Percentiles rank a stretch among this genome's conserved stretches.
phyloP scores from a whole-genome alignment of 1,140 invertebrate genomes.

The Ceratina japonica region DNA sequence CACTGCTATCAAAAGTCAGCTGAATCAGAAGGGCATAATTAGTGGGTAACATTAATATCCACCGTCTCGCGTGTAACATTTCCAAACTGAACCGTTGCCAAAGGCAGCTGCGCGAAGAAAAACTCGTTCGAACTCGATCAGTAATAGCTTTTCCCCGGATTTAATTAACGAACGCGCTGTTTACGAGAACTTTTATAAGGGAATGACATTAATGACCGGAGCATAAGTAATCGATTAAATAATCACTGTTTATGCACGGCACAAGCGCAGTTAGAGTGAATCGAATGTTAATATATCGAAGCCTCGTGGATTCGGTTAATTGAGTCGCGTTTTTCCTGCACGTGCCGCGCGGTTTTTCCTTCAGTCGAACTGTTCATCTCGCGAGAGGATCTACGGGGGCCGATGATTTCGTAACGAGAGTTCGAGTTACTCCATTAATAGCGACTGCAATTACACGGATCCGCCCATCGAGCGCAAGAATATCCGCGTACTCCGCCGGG shows the following conservation, averaged over 20 bases:
- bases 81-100: constrained; percentile 6
- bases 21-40: neutral
- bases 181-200: neutral
- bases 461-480: constrained; percentile 38
- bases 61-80: neutral
- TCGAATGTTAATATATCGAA: too few species aligned
- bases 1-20: neutral
- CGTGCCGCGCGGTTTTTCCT: too few species aligned
- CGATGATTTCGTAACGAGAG: constrained; percentile 53
- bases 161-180: neutral
- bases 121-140: neutral
- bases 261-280: too few species aligned
- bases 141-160: neutral
- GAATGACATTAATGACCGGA: too few species aligned
- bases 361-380: too few species aligned
- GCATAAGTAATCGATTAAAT: too few species aligned
- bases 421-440: constrained; percentile 57
- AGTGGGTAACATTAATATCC: neutral
- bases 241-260: too few species aligned
- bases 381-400: too few species aligned
- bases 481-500: constrained; percentile 44
- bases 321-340: too few species aligned
- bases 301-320: too few species aligned
- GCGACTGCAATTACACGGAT: constrained; percentile 52
- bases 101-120: neutral